Base-by-base conservation (phyloP, 2,888 invertebrate genomes). In the Arrhopalites spinosus region DNA sequence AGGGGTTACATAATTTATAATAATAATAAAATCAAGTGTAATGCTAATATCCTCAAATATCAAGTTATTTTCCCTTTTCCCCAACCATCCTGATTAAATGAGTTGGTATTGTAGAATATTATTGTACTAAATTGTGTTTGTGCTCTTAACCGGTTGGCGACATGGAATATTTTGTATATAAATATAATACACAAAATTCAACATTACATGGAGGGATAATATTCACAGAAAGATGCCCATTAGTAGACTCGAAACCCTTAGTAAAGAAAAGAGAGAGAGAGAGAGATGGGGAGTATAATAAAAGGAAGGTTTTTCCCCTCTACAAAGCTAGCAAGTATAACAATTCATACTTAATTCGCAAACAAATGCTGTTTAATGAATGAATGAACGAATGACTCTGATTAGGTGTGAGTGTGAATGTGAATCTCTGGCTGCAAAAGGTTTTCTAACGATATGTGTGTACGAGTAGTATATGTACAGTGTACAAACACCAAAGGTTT, bases 311-410 rank as follows among this genome's bases (percentile, higher is more conserved):
- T 68, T 68, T 68, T 43, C 66, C 29, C 50, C 29, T 68, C 50
- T 23, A 27, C 43, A 68, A 68, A 68, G 47, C 45, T 68, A 20
- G 15, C 68, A 47, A 68, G 68, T 68, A 36, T 36, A 68, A 68
- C 68, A 68, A 68, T 68, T 50, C 68, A 15, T 68, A 47, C 67
- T 36, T 68, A 68, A 68, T 68, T 68, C 68, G 68, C 68, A 68
- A 68, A 68, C 68, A 68, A 68, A 66, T 68, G 50, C 68, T 50
- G 50, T 68, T 68, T 68, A 68, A 68, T 68, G 68, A 68, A 68
- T 68, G 68, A 68, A 68, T 68, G 68, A 68, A 68, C 50, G 68
- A 68, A 68, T 68, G 68, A 68, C 47, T 68, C 68, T 68, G 68
- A 68, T 68, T 68, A 68, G 68, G 29, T 68, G 50, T 47, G 64